Percentiles rank a stretch among this genome's conserved stretches.
Evolutionary conservation across 2,888 invertebrate genomes (phyloP).

Genomic region (Yponomeuta malinellus): DNA sequence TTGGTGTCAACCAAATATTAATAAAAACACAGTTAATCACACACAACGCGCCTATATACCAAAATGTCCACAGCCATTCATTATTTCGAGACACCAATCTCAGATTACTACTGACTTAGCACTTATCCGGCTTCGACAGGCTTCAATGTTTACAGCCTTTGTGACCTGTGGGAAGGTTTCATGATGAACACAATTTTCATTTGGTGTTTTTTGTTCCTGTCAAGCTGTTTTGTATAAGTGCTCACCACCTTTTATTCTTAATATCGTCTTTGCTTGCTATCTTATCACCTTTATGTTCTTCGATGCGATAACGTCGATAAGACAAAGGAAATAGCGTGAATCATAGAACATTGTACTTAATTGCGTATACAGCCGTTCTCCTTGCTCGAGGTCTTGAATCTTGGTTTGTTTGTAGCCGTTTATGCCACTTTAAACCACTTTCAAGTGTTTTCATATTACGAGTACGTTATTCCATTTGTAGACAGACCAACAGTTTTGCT

Average conservation of each 20-base stretch:
- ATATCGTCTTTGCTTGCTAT: background rate
- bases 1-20: background rate
- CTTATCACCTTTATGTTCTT: background rate
- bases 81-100: conserved; percentile 7
- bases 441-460: conserved; percentile 6
- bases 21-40: background rate
- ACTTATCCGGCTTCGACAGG: background rate
- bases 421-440: background rate
- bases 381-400: background rate
- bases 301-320: conserved; percentile 7
- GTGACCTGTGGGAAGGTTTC: background rate
- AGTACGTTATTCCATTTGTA: conserved; percentile 1
- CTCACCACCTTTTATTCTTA: background rate
- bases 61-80: background rate
- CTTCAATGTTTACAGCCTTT: conserved; percentile 3
- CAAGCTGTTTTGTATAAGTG: background rate
- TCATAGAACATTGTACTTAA: background rate
- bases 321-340: conserved; percentile 8
- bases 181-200: background rate
- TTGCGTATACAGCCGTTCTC: background rate
- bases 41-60: background rate
- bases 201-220: background rate
- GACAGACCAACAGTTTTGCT: background rate
- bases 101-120: conserved; percentile 11
- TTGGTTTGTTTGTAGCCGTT: background rate